phyloP scores from a whole-genome alignment of 1,140 invertebrate genomes.

The Pachypeltis micranthus region DNA sequence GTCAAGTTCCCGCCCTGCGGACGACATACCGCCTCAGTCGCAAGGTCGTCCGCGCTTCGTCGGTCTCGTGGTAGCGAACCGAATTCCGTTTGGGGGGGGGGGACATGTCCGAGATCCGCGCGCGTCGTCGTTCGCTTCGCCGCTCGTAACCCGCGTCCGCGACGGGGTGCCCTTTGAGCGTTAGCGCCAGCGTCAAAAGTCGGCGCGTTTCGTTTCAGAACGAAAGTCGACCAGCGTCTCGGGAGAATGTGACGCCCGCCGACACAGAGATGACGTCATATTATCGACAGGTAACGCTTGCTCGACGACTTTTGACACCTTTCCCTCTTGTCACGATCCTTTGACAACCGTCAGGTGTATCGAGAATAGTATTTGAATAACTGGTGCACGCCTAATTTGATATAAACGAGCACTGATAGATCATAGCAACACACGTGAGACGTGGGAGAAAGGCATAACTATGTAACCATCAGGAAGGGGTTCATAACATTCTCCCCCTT shows the following conservation, averaged over 20 bases:
- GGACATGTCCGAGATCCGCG: background rate
- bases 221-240: background rate
- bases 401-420: no score
- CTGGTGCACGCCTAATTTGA: no score
- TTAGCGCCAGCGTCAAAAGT: background rate
- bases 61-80: background rate
- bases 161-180: background rate
- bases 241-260: background rate
- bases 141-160: background rate
- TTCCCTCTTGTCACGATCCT: no score
- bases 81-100: background rate
- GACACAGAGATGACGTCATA: constrained; percentile 6
- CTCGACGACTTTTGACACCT: no score
- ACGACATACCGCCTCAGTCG: constrained; percentile 1
- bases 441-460: no score
- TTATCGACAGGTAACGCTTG: background rate
- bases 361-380: no score
- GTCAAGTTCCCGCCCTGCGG: no score
- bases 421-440: no score
- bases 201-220: background rate
- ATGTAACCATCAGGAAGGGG: no score
- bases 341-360: no score
- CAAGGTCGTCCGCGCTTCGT: background rate
- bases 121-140: background rate
- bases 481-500: no score